These are phyloP conservation scores for Mycalesis mineus DNA, from an alignment of 2,888 invertebrate species.

Conservation along the genomic window DNA sequence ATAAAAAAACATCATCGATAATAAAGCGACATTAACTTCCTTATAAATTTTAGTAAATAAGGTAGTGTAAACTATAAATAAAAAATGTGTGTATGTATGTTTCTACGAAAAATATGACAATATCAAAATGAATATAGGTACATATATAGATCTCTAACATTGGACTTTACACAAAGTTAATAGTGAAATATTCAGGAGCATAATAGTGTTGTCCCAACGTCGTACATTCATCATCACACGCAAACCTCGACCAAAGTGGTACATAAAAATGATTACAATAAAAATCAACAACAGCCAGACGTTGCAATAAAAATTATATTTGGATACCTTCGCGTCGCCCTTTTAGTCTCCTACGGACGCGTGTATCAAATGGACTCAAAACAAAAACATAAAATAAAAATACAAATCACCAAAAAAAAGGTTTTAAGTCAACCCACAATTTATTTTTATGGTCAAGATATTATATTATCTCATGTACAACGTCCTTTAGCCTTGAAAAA, in stretches of 20 bases:
- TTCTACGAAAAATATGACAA: no score
- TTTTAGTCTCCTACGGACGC: constrained; percentile 7
- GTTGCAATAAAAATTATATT: constrained; percentile 2
- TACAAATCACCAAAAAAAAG: constrained; percentile 1
- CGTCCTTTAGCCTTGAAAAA: constrained; percentile 30
- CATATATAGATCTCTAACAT: no score
- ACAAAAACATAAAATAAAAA: constrained; percentile 5
- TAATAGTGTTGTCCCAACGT: no score
- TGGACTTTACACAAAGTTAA: no score
- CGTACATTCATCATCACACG: no score
- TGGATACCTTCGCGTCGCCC: neutral
- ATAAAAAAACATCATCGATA: no score
- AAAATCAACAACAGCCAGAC: neutral
- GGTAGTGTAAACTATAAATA: no score
- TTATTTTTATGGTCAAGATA: constrained; percentile 25
- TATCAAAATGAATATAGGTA: no score
- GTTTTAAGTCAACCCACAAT: constrained; percentile 23
- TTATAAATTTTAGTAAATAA: no score
- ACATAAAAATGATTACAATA: neutral
- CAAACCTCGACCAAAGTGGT: neutral
- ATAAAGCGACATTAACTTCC: no score
- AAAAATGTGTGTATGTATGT: no score
- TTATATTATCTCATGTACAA: constrained; percentile 16
- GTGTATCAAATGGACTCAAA: constrained; percentile 17
- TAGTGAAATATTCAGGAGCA: no score